Base-by-base conservation (phyloP, 2,113 vertebrate species). In the Oreochromis tanganicae region DNA sequence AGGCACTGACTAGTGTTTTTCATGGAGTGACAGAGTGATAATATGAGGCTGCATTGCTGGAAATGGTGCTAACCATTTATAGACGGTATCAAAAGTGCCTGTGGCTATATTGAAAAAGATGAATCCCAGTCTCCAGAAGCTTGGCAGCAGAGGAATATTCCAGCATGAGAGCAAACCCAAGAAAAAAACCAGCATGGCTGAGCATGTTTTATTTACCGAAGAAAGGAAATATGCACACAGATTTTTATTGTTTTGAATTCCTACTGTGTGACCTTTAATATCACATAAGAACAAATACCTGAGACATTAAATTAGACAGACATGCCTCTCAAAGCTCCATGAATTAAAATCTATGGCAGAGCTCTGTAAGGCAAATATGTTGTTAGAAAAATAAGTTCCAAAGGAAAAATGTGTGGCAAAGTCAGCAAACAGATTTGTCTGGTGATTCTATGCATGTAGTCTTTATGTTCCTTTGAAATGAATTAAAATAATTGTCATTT, bases 361-460 rank as follows among this genome's bases (percentile, higher is more conserved):
- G 46, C 12, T 27, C 8, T 29, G 41, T 46, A 73, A 10, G 48
- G 21, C 41, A 73, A 73, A 48, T 24, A 46, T 73, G 13, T 16
- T 10, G 13, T n/a, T 19, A n/a, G 9, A 66, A 66, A 34, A 12
- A 66, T 12, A n/a, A n/a, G 2, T 7, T 75, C 24, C 14, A 2
- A 0, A 17, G 9, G 2, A 7, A 19, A 48, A 50, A 50, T 19
- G 16, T 5, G 24, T 9, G n/a, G 43, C 13, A 43, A 43, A 43
- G 66, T 24, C 12, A 43, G 38, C 38, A 43, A 71, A 71, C 66
- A 0, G 71, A 32, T 75, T 3, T 75, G 21, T 16, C 21, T 75
- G 68, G 2, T 75, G 16, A 75, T 1, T 48, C 9, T 75, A 3
- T 29, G 14, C 14, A 17, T 43, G 66, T 0, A 24, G 36, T 1